Evolutionary conservation across 2,113 vertebrate genomes (phyloP), one percentile per base, ranked within the genome.

Genomic region (Strigops habroptila): DNA sequence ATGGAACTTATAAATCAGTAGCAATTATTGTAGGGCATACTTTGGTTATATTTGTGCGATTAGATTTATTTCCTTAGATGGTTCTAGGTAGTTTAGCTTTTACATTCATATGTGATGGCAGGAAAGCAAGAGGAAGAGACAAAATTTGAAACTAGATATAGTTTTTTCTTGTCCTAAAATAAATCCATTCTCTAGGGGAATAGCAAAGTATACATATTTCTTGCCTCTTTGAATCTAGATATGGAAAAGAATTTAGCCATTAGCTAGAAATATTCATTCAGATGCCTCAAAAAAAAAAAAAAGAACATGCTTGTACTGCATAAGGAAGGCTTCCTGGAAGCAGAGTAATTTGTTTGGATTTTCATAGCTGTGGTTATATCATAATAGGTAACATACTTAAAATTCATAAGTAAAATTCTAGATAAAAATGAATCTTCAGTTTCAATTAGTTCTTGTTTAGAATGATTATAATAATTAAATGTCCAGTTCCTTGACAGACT

Each of bases 401-500:
- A 91, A 91, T 96, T 95, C 86, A 63, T 82, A 86, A 96, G 44
- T 60, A 62, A 87, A 75, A 88, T 90, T 96, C 91, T 82, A 95
- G 91, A 95, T 93, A 93, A 85, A 97, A 96, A 70, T 91, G 53
- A 83, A 71, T 95, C 52, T 91, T 96, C 96, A 91, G 83, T 96
- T 97, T 86, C 89, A 96, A 75, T 96, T 95, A 95, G 81, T 94
- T 93, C 84, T 73, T 93, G 55, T 96, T 97, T 96, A 91, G 96
- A 94, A 84, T 87, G 69, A 87, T 96, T 95, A 89, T 91, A 91
- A 85, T 97, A 96, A 97, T 96, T 96, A 95, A 97, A 96, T 91
- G 80, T 96, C 95, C 96, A 92, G 62, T 87, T 94, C 82, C 60
- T 90, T 91, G 93, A 94, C 91, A 97, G 76, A 69, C 82, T 84